Percentiles rank a stretch among this genome's conserved stretches.
These are phyloP conservation scores for Baryphthengus martii DNA, from an alignment of 2,113 vertebrate genomes.

Conservation along the genomic window DNA sequence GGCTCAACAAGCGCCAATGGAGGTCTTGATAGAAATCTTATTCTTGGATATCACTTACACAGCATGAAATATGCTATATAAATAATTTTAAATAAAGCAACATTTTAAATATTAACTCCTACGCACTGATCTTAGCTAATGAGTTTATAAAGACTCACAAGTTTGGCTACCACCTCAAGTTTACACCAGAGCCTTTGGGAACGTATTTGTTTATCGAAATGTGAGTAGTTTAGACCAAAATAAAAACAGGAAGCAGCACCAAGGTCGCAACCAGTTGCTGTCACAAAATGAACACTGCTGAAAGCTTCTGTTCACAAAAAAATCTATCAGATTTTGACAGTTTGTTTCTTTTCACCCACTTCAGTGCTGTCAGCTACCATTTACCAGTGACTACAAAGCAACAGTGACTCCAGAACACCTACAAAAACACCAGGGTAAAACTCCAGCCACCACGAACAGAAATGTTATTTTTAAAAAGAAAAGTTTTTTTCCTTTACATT, in stretches of 20 bases:
- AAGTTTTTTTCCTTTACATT: neutral
- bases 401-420: neutral
- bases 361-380: neutral
- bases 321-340: neutral
- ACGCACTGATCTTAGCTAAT: neutral
- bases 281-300: neutral
- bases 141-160: neutral
- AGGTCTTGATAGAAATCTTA: neutral
- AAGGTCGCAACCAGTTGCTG: rapidly evolving
- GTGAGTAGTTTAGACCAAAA: neutral
- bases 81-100: neutral
- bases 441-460: neutral
- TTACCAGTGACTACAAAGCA: neutral
- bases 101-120: neutral
- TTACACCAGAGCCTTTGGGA: neutral
- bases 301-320: neutral
- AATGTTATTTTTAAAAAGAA: neutral
- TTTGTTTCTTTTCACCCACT: neutral
- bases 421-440: rapidly evolving
- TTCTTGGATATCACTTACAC: neutral
- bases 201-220: neutral
- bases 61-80: neutral
- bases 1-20: neutral
- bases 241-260: neutral
- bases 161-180: neutral